A percentile compares a stretch with the other conserved stretches of the same genome.
phyloP scores from a whole-genome alignment of 1,140 invertebrate species.

The Venustaconcha ellipsiformis region DNA sequence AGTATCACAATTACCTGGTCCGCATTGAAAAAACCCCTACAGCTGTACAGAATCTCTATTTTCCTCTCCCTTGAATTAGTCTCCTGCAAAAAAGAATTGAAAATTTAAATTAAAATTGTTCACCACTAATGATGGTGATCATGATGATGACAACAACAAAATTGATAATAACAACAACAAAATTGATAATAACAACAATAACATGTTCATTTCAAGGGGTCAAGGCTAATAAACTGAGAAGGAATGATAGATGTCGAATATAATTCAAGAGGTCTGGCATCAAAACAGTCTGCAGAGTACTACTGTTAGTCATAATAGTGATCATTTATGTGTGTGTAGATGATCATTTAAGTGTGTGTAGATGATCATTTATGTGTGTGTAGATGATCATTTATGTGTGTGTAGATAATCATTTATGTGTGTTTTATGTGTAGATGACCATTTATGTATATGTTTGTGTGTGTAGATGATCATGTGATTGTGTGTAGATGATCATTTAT shows the following conservation, averaged over 20 bases:
- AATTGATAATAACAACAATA: neutral
- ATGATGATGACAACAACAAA: neutral
- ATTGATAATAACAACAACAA: neutral
- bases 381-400: too few relatives aligned
- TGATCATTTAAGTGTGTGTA: too few relatives aligned
- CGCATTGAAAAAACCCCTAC: slow-evolving; percentile 57
- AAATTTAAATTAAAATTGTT: neutral
- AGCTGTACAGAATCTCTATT: slow-evolving; percentile 59
- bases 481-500: too few relatives aligned
- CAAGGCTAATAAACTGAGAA: neutral
- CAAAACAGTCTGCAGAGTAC: too few relatives aligned
- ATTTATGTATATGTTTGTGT: too few relatives aligned
- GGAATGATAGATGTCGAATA: neutral
- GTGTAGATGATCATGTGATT: too few relatives aligned
- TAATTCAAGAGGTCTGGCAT: too few relatives aligned
- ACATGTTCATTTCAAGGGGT: neutral
- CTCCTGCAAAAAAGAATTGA: slow-evolving; percentile 49
- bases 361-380: too few relatives aligned
- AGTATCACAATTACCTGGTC: slow-evolving; percentile 47
- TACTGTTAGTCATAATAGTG: too few relatives aligned
- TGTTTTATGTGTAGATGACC: too few relatives aligned
- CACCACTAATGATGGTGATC: neutral
- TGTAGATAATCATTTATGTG: too few relatives aligned
- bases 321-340: too few relatives aligned
- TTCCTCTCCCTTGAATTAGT: slow-evolving; percentile 58